Evolutionary conservation across 2,888 invertebrate species (phyloP).

Genomic region (Drosophila mayaguana): DNA sequence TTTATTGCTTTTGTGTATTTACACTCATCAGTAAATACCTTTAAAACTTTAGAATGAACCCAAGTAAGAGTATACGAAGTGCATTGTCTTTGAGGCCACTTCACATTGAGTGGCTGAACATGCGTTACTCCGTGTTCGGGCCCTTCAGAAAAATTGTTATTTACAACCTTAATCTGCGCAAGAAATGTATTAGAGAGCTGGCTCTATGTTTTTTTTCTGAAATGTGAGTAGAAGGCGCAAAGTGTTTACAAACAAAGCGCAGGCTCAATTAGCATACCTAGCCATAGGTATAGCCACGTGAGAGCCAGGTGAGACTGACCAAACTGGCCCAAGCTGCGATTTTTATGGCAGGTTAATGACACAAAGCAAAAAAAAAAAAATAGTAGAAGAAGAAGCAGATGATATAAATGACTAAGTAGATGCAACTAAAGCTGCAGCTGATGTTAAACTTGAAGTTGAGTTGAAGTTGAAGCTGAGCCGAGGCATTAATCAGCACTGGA

Average conservation of each 20-base stretch:
- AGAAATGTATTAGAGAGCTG: conserved; percentile 76
- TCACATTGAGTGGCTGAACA: conserved; percentile 40
- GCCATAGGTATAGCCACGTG: conserved; percentile 59
- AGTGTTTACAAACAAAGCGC: conserved; percentile 74
- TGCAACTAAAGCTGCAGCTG: conserved; percentile 8
- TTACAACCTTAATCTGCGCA: conserved; percentile 75
- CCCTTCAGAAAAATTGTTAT: conserved; percentile 65
- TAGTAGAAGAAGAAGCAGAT: not conserved
- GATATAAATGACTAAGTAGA: conserved; percentile 15
- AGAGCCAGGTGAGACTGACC: conserved; percentile 37
- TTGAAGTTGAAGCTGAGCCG: conserved; percentile 10
- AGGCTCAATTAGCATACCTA: conserved; percentile 75
- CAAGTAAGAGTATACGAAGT: conserved; percentile 25
- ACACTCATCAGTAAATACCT: not conserved
- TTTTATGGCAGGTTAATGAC: conserved; percentile 81
- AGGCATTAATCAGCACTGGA: conserved; percentile 46
- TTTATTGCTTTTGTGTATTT: too few species aligned
- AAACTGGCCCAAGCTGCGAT: conserved; percentile 54
- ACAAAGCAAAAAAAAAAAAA: conserved; percentile 16
- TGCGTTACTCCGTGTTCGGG: conserved; percentile 38
- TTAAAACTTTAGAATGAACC: too few species aligned
- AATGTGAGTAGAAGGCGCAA: conserved; percentile 34
- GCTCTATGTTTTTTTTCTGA: conserved; percentile 26
- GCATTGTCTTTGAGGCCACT: not conserved
- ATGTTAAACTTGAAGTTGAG: not conserved